These are phyloP conservation scores for Laticauda laticaudata DNA, from an alignment of 2,113 vertebrate genomes.

Conservation along the genomic window DNA sequence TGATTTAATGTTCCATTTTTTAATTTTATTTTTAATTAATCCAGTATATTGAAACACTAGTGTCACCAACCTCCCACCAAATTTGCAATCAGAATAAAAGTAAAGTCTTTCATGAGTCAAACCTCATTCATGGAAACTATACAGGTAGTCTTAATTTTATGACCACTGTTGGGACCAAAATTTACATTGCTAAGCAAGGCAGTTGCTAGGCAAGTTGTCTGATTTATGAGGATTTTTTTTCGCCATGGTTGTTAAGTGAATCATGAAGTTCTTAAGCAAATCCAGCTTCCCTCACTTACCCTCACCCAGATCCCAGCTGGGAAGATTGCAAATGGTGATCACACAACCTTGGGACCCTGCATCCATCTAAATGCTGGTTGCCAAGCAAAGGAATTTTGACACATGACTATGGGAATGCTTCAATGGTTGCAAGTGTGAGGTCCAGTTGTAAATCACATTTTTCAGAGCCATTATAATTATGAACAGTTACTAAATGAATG, in stretches of 20 bases:
- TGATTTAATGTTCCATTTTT: not conserved
- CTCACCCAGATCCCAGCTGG: not conserved
- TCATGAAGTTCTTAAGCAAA: not conserved
- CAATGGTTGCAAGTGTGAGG: not conserved
- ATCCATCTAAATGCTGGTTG: not conserved
- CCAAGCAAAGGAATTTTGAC: not conserved
- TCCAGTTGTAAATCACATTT: not conserved
- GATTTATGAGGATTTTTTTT: not conserved
- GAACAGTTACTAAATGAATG: not conserved
- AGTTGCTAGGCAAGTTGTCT: not conserved
- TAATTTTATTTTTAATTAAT: not conserved
- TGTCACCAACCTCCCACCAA: not conserved
- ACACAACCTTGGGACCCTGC: not conserved
- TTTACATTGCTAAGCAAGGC: not conserved
- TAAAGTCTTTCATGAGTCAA: not conserved
- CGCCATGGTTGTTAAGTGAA: not conserved
- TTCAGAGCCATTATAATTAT: not conserved
- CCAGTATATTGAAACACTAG: not conserved
- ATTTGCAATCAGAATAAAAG: not conserved
- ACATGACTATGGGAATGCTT: not conserved
- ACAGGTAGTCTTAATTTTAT: not conserved
- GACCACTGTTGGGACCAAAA: not conserved
- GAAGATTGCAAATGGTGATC: not conserved
- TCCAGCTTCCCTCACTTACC: not conserved
- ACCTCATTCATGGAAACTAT: not conserved